Base-by-base conservation (phyloP, 2,797 vertebrate species). In the Gila robusta region DNA sequence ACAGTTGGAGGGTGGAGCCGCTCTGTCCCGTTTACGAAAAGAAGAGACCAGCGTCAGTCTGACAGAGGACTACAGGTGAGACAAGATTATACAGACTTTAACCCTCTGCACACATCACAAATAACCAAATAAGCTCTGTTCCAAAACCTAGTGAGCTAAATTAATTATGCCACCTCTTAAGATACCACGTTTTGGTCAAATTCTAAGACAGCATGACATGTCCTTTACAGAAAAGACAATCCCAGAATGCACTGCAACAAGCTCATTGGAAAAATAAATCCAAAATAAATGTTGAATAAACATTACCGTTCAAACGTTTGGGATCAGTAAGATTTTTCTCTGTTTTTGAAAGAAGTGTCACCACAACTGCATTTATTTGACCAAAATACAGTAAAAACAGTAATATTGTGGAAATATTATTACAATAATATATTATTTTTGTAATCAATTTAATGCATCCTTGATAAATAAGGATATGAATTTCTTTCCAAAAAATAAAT, bases 1-100 rank as follows among this genome's bases (percentile, higher is more conserved):
- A 66, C 98, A 98, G 92, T 92, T 95, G 91, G 97, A 98, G 85
- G 98, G 98, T 2, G 96, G 96, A 69, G 94, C 95, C 0, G 94
- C 95, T 1, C 90, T 99, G 89, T 96, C 96, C 0, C 92, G 95
- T 80, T 94, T 99, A 62, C 95, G 96, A 79, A 96, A 97, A 86
- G 97, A 98, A 71, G 96, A 95, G 32, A 93, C 94, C 47, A 92
- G 92, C 23, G 91, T 96, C 59, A 89, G 91, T 0, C 88, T 91
- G 85, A 95, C 94, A 0, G 95, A 93, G 0, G 97, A 97, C 85
- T 95, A 96, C 92, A 96, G 95, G 97, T 98, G 92, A 82, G 28
- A 4, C 5, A 41, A 39, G 16, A 56, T 35, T 17, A 2, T 47
- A 9, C 71, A 64, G n/a, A 66, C 7, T 16, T 23, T 54, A 7